Evolutionary conservation across 92 coral and sea anemone species (phyloP).

Genomic region (Micromussa lordhowensis): DNA sequence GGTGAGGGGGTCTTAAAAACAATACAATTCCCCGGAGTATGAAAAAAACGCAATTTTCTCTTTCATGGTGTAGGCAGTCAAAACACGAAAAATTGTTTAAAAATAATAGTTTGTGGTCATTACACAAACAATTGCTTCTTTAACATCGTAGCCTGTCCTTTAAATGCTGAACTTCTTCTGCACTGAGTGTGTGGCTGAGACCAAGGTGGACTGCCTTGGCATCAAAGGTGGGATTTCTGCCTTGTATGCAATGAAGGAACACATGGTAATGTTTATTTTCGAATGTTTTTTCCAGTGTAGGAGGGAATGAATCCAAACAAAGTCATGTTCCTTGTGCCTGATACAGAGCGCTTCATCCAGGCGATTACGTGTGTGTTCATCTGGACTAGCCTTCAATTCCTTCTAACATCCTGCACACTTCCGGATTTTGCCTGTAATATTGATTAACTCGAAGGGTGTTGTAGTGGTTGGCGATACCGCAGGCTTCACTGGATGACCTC

Average conservation of each 20-base stretch:
- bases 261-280: constrained; percentile 72
- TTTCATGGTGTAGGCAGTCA: not conserved
- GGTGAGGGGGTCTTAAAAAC: not conserved
- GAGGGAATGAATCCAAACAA: constrained; percentile 40
- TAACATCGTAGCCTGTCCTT: constrained; percentile 17
- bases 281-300: constrained; percentile 66
- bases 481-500: constrained; percentile 55
- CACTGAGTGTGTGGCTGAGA: constrained; percentile 28
- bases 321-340: constrained; percentile 74
- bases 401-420: constrained; percentile 56
- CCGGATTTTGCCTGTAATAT: constrained; percentile 54
- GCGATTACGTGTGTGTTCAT: not conserved
- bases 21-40: not conserved
- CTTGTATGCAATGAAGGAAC: constrained; percentile 41
- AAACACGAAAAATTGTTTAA: not conserved
- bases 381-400: not conserved
- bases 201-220: constrained; percentile 18
- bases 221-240: constrained; percentile 55
- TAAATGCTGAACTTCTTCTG: constrained; percentile 1
- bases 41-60: not conserved
- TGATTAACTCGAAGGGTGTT: constrained; percentile 63
- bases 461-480: constrained; percentile 54
- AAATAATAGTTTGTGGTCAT: not conserved
- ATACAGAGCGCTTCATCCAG: constrained; percentile 34
- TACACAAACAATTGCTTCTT: not conserved